These are phyloP conservation scores for Oxyruncus cristatus DNA, from an alignment of 2,113 vertebrate genomes.

Conservation along the genomic window DNA sequence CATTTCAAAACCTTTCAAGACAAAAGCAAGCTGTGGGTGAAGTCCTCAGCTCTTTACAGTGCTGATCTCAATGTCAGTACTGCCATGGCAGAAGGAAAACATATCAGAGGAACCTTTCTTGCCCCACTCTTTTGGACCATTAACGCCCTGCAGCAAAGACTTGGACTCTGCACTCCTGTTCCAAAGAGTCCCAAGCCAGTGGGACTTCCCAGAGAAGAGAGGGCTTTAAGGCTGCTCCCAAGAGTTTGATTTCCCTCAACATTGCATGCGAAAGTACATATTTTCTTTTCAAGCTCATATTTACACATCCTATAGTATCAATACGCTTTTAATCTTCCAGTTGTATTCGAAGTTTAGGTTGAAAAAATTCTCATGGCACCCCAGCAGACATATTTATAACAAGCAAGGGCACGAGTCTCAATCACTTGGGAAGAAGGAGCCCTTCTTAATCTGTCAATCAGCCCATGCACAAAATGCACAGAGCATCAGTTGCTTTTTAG, in stretches of 20 bases:
- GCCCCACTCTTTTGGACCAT: not conserved
- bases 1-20: not conserved
- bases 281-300: not conserved
- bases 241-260: not conserved
- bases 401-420: slow-evolving; percentile 49
- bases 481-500: slow-evolving; percentile 73
- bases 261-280: not conserved
- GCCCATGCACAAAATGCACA: slow-evolving; percentile 63
- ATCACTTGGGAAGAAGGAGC: slow-evolving; percentile 52
- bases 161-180: not conserved
- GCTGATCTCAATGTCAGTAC: not conserved
- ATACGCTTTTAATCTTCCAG: not conserved
- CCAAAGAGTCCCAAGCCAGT: not conserved
- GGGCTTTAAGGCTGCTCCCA: not conserved
- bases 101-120: not conserved
- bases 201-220: not conserved
- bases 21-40: not conserved
- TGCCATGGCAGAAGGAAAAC: not conserved
- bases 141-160: not conserved
- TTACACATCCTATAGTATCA: not conserved
- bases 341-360: slow-evolving; percentile 41
- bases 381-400: slow-evolving; percentile 59
- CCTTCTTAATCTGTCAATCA: slow-evolving; percentile 62
- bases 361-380: slow-evolving; percentile 45
- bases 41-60: not conserved